These are phyloP conservation scores for Limonius californicus DNA, from an alignment of 1,140 invertebrate genomes.

Conservation along the genomic window DNA sequence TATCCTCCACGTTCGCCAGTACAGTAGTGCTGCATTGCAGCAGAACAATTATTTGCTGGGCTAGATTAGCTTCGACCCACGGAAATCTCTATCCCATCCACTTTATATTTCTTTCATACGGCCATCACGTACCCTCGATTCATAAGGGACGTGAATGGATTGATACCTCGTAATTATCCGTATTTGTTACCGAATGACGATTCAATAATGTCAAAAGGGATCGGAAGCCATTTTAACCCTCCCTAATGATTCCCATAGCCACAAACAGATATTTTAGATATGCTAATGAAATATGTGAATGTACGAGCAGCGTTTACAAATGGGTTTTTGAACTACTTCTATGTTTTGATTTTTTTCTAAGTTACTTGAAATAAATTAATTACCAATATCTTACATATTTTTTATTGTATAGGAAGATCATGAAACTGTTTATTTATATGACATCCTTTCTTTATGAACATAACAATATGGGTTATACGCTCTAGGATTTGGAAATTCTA, in stretches of 20 bases:
- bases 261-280: no score
- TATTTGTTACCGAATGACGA: slow-evolving; percentile 24
- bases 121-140: slow-evolving; percentile 11
- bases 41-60: neutral
- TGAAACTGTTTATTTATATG: no score
- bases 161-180: slow-evolving; percentile 24
- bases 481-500: no score
- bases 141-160: slow-evolving; percentile 26
- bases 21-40: neutral
- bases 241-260: neutral
- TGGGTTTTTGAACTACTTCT: no score
- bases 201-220: slow-evolving; percentile 15
- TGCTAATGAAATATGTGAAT: no score
- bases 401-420: no score
- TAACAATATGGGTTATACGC: no score
- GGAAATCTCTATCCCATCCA: neutral
- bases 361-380: no score
- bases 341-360: no score
- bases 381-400: no score
- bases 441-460: no score
- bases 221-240: neutral
- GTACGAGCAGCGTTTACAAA: no score
- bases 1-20: slow-evolving; percentile 5
- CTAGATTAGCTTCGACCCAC: neutral
- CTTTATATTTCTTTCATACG: neutral